Evolutionary conservation across 2,113 vertebrate species (phyloP).

Genomic region (Dicrurus megarhynchus): DNA sequence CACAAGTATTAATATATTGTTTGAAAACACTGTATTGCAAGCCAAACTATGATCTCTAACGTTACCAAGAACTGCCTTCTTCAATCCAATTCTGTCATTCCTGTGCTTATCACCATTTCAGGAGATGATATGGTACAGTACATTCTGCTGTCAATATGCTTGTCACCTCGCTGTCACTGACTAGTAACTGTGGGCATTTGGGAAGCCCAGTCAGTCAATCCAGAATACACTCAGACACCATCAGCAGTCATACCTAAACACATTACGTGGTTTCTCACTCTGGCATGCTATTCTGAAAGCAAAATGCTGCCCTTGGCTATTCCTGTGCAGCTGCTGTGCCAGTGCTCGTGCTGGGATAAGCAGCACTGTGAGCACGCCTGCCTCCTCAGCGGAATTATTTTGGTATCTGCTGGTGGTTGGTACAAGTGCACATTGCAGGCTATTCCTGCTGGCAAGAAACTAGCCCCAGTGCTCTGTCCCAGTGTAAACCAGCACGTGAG

Average conservation of each 20-base stretch:
- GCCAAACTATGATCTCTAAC: background rate
- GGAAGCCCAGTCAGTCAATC: background rate
- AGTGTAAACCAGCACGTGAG: background rate
- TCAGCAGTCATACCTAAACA: background rate
- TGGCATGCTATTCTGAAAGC: background rate
- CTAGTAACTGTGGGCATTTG: background rate
- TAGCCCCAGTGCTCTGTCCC: background rate
- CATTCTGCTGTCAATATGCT: background rate
- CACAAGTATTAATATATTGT: background rate
- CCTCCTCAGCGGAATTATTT: background rate
- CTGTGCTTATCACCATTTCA: background rate
- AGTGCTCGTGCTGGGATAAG: rapidly evolving
- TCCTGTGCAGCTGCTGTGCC: background rate
- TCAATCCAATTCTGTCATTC: background rate
- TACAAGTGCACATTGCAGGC: background rate
- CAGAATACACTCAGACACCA: background rate
- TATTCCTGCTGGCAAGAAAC: background rate
- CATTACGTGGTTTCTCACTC: rapidly evolving
- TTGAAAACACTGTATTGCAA: background rate
- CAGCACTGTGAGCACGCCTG: background rate
- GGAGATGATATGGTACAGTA: background rate
- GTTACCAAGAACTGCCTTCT: background rate
- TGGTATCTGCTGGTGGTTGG: background rate
- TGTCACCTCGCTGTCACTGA: background rate
- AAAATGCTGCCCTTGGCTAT: background rate